These are phyloP conservation scores for Rhinoderma darwinii DNA, from an alignment of 2,113 vertebrate genomes.

Conservation along the genomic window DNA sequence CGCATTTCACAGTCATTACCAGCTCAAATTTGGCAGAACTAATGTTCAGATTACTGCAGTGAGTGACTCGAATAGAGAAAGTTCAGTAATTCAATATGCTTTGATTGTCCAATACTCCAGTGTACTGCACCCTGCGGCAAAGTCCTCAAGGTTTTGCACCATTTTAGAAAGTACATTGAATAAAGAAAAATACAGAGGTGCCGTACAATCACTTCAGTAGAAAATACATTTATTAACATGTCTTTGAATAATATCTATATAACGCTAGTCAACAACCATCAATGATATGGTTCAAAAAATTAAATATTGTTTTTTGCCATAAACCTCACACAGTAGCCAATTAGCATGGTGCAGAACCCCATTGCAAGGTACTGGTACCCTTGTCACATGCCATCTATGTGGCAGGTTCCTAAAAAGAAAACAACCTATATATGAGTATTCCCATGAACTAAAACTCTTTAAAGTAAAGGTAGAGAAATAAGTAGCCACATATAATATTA, in stretches of 20 bases:
- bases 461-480: not conserved
- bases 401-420: too few species aligned
- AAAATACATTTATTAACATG: too few species aligned
- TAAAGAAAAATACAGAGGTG: not conserved
- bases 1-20: constrained; percentile 50
- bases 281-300: too few species aligned
- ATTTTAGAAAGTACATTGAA: not conserved
- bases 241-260: too few species aligned
- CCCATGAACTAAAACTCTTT: too few species aligned
- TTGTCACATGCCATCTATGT: too few species aligned
- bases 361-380: not conserved
- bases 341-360: not conserved
- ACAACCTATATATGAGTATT: too few species aligned
- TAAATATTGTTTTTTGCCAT: too few species aligned
- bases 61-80: constrained; percentile 33
- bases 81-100: constrained; percentile 48
- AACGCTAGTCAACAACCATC: too few species aligned
- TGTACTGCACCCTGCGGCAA: constrained; percentile 1
- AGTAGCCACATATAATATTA: not conserved
- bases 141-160: not conserved
- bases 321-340: not conserved
- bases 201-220: not conserved
- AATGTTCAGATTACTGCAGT: constrained; percentile 49
- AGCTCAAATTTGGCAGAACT: constrained; percentile 56
- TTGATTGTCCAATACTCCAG: constrained; percentile 19